Conservation (phyloP, 2,797 vertebrate genomes). For the Brachyalestes nurse region DNA sequence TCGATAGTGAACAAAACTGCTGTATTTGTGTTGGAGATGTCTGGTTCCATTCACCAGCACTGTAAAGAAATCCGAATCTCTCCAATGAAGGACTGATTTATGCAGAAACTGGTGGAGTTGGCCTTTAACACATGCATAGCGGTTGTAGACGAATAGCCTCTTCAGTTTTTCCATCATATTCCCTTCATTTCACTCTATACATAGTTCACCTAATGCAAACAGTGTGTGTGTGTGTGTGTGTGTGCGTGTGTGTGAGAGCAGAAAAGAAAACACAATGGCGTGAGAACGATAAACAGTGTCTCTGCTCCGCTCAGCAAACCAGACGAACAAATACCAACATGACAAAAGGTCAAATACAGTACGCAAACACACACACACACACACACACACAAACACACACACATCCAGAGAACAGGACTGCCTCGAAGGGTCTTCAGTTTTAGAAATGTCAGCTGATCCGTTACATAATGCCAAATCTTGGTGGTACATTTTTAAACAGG, state of each 20-base stretch:
- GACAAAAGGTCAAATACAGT: slow-evolving; percentile 32
- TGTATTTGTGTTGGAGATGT: too few species aligned
- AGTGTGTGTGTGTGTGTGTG: neutral
- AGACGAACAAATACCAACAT: slow-evolving; percentile 21
- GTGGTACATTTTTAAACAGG: neutral
- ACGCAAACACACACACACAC: neutral
- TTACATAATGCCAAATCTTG: neutral
- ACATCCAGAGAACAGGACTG: slow-evolving; percentile 3
- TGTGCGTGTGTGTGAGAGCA: slow-evolving; percentile 8
- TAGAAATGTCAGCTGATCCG: slow-evolving; percentile 12
- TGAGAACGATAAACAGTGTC: slow-evolving; percentile 46
- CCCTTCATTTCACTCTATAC: neutral
- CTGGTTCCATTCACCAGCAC: too few species aligned
- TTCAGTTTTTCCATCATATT: too few species aligned
- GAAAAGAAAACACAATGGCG: slow-evolving; percentile 19
- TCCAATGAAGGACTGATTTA: too few species aligned
- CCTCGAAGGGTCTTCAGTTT: neutral
- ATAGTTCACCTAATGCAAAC: neutral
- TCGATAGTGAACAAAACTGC: too few species aligned
- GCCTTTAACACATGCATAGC: too few species aligned
- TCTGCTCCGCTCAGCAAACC: slow-evolving; percentile 25
- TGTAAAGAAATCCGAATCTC: too few species aligned
- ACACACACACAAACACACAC: slow-evolving; percentile 1
- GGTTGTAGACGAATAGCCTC: too few species aligned
- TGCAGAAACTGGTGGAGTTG: too few species aligned